Base-by-base conservation (phyloP, 1,140 invertebrate genomes). In the Metopolophium dirhodum region DNA sequence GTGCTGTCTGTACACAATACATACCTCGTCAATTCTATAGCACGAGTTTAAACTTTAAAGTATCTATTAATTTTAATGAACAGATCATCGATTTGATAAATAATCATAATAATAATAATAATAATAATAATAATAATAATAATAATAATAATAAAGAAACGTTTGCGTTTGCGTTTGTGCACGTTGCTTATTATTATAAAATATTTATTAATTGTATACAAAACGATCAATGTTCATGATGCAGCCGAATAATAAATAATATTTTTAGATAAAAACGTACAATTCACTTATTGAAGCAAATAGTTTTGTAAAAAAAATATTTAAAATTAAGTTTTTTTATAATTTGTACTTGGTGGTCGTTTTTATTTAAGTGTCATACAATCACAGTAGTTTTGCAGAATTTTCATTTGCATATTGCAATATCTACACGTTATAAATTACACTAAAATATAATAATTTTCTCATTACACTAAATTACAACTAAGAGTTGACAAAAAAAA, bases 21-120 rank as follows among this genome's bases (percentile, higher is more conserved):
- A 9, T 23, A 51, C 18, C 49, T 41, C 51, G 22, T 89, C 47
- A 88, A 88, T 88, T 54, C n/a, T 23, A 86, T 37, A 35, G 20
- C 26, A 23, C 20, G 35, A 88, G 49, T 88, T 88, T 35, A 85
- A 26, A 37, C 82, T 41, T 37, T 23, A 11, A n/a, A 49, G 87
- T 88, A 41, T 88, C 49, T 51, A 51, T 88, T 35, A 88, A 51
- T 51, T 88, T 88, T 51, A 54, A 88, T 23, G 87, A 88, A 88
- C 14, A n/a, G 37, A 49, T 51, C n/a, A 20, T 88, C 49, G 47
- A 22, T 37, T 35, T 30, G 20, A 87, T 87, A 87, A 20, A 41
- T 41, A 41, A 41, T 41, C 41, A 41, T 41, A 41, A 41, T 41
- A 41, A 41, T 8, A 61, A 68, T 37, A 37, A 68, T 68, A 68